A percentile compares a stretch with the other conserved stretches of the same genome.
Evolutionary conservation across 2,113 vertebrate genomes (phyloP).

Genomic region (Erythrolamprus reginae): DNA sequence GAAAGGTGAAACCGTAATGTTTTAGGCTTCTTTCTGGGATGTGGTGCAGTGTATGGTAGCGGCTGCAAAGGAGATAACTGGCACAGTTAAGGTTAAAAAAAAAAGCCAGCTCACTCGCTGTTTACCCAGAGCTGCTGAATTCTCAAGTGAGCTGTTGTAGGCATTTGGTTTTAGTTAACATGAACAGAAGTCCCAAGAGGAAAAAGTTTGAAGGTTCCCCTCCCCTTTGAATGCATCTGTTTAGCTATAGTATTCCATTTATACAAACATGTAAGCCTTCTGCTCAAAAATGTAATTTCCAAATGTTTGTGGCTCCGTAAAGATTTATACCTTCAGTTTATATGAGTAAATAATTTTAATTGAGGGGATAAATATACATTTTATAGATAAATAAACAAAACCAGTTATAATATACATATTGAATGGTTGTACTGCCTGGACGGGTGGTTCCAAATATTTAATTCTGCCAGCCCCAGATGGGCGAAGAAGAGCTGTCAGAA

Average conservation of each 20-base stretch:
- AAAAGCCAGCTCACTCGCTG: neutral
- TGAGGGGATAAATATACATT: neutral
- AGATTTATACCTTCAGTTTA: neutral
- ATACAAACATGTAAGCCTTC: neutral
- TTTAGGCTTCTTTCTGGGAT: constrained; percentile 45
- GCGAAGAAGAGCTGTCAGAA: neutral
- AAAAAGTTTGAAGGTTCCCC: neutral
- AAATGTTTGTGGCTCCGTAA: neutral
- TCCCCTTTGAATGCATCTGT: neutral
- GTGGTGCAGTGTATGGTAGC: constrained; percentile 11
- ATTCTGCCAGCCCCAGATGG: neutral
- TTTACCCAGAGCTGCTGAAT: neutral
- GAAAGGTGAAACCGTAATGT: constrained; percentile 34
- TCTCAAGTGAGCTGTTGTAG: neutral
- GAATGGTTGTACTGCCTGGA: neutral
- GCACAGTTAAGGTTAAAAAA: neutral
- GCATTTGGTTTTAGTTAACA: neutral
- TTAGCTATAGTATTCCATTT: neutral
- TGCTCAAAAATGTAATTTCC: neutral
- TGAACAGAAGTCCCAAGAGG: neutral
- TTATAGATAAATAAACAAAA: neutral
- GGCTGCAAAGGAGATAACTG: neutral
- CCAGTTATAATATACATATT: neutral
- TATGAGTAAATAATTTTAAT: neutral
- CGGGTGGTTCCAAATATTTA: neutral